These are phyloP conservation scores for Brachionus plicatilis DNA, from an alignment of 1,140 invertebrate species.

Conservation along the genomic window DNA sequence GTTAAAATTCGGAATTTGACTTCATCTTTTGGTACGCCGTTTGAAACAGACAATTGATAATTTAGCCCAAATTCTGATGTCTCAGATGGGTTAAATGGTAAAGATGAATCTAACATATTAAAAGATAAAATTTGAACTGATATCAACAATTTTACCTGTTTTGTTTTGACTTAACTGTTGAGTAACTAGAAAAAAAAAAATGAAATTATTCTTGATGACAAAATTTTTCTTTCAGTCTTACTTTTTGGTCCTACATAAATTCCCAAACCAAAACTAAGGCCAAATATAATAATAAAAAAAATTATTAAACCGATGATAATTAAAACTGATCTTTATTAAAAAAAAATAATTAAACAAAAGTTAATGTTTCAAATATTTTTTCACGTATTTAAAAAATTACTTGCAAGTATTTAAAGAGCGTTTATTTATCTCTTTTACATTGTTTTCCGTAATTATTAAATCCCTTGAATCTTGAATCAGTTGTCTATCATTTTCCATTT, in stretches of 20 bases:
- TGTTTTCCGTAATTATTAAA: neutral
- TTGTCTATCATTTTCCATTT: neutral
- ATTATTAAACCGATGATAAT: neutral
- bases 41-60: neutral
- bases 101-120: neutral
- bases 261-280: neutral
- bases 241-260: slow-evolving; percentile 17
- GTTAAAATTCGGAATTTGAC: neutral
- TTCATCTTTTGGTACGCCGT: neutral
- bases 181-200: neutral
- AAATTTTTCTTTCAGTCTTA: neutral
- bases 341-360: neutral
- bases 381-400: neutral
- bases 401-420: neutral
- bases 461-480: neutral
- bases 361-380: neutral
- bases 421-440: neutral
- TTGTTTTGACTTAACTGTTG: neutral
- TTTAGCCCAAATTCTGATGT: neutral
- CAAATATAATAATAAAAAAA: neutral
- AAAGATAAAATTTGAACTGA: neutral
- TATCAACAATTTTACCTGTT: neutral
- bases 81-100: neutral
- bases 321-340: neutral
- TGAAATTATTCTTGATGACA: neutral